Conservation (phyloP, 2,888 invertebrate genomes). For the Drosophila lutescens region DNA sequence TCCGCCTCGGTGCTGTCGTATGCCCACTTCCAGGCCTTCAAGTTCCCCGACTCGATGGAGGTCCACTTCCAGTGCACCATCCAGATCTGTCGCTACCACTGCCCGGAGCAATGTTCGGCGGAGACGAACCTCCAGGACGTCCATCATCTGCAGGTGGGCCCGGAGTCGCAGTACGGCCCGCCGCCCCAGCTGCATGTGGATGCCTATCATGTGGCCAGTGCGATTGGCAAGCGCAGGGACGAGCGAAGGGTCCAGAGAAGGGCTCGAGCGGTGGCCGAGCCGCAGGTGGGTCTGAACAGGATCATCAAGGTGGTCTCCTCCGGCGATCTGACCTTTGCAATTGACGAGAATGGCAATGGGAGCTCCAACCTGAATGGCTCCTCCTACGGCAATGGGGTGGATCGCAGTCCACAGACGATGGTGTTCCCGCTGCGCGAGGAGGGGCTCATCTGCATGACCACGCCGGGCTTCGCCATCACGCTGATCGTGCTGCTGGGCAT, state of each 20-base stretch:
- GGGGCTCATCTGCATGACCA: constrained; percentile 95
- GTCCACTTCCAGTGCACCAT: constrained; percentile 98
- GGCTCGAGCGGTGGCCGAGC: constrained; percentile 86
- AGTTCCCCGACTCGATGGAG: constrained; percentile 98
- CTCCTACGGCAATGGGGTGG: constrained; percentile 66
- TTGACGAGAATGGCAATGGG: constrained; percentile 88
- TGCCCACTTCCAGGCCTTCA: constrained; percentile 97
- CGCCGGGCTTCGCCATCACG: constrained; percentile 95
- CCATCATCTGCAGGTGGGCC: constrained; percentile 85
- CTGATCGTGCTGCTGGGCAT: constrained; percentile 92
- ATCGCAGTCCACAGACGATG: constrained; percentile 87
- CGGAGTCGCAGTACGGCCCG: constrained; percentile 89
- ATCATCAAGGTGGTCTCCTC: constrained; percentile 96
- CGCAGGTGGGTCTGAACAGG: constrained; percentile 94
- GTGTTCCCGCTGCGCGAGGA: constrained; percentile 89
- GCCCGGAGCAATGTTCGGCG: constrained; percentile 95
- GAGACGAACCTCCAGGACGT: constrained; percentile 87
- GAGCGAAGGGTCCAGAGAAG: constrained; percentile 89
- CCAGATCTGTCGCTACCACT: constrained; percentile 96
- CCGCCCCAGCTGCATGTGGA: constrained; percentile 88
- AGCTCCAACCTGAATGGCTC: constrained; percentile 61
- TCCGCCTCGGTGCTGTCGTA: constrained; percentile 96
- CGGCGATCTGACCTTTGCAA: constrained; percentile 93
- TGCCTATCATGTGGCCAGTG: constrained; percentile 87
- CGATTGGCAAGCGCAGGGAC: constrained; percentile 88